Evolutionary conservation across 2,797 vertebrate genomes (phyloP), one percentile per base, ranked within the genome.

Genomic region (Leontocebus nigricollis): DNA sequence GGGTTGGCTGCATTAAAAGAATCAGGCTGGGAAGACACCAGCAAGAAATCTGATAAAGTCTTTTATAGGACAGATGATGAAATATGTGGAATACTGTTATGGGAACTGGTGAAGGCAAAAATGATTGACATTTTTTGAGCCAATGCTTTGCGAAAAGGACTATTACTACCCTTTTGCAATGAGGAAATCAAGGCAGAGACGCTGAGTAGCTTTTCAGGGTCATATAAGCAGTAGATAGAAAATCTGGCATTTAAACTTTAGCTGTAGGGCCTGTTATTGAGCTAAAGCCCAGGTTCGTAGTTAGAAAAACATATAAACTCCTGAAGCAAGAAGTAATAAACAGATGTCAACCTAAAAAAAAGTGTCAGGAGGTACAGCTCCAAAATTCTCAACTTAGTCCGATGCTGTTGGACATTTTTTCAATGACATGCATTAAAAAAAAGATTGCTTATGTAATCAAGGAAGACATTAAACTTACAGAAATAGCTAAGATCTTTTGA

Each of bases 401-500:
- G 86, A 11, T 64, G 73, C n/a, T 15, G 9, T 2, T 30, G 77
- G 57, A 83, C 19, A 73, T 48, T 7, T 15, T n/a, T 57, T 36
- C 50, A 55, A 72, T 79, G 33, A 94, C 48, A 91, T 41, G 55
- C 9, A n/a, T 44, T 55, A 22, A 77, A 80, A 52, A 73, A 84
- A 87, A 97, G 52, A 94, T 46, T 67, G 48, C 50, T 94, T 79
- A 76, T 77, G 67, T 92, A 83, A 85, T 83, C 52, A 91, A 95
- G 59, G 75, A 82, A 75, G 73, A 50, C 39, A 83, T 41, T 79
- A 50, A 93, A 87, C 59, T 90, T 77, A 57, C 67, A 85, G 55
- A 39, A 93, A 79, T 24, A 90, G 95, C 67, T 94, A 73, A 95
- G 77, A 93, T 88, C 77, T 91, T 94, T 46, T 96, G 95, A 97